phyloP scores from a whole-genome alignment of 2,888 invertebrate genomes.

The Drosophila aldrichi region DNA sequence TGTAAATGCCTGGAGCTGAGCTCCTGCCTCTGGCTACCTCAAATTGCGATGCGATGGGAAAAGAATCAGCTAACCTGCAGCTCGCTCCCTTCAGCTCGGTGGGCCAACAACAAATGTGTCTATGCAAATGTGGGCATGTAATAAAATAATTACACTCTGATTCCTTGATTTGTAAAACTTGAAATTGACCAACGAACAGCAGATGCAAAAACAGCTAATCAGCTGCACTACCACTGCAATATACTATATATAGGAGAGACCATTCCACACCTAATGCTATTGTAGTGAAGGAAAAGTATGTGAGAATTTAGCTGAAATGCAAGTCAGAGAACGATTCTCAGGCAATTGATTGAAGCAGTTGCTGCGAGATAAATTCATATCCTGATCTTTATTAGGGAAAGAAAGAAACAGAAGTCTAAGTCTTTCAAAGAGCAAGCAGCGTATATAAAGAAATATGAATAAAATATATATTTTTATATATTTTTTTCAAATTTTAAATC shows the following conservation, averaged over 20 bases:
- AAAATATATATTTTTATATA: too few relatives aligned
- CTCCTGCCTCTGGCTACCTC: conserved; percentile 13
- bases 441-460: too few relatives aligned
- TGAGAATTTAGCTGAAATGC: not conserved
- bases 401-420: too few relatives aligned
- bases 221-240: not conserved
- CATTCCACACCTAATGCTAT: too few relatives aligned
- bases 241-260: not conserved
- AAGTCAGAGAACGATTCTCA: not conserved
- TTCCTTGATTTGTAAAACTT: conserved; percentile 30
- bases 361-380: not conserved
- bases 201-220: not conserved
- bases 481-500: too few relatives aligned
- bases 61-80: conserved; percentile 36
- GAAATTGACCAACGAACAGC: conserved; percentile 22
- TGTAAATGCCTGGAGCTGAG: conserved; percentile 51
- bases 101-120: conserved; percentile 30
- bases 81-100: conserved; percentile 15
- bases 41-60: conserved; percentile 56
- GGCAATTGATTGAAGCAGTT: not conserved
- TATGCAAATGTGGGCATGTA: conserved; percentile 68
- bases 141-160: conserved; percentile 67
- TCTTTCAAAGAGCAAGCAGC: too few relatives aligned
- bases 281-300: not conserved
- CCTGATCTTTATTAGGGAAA: too few relatives aligned